A percentile compares a stretch with the other conserved stretches of the same genome.
phyloP scores from a whole-genome alignment of 2,797 vertebrate species.

The Sebastes taczanowskii region DNA sequence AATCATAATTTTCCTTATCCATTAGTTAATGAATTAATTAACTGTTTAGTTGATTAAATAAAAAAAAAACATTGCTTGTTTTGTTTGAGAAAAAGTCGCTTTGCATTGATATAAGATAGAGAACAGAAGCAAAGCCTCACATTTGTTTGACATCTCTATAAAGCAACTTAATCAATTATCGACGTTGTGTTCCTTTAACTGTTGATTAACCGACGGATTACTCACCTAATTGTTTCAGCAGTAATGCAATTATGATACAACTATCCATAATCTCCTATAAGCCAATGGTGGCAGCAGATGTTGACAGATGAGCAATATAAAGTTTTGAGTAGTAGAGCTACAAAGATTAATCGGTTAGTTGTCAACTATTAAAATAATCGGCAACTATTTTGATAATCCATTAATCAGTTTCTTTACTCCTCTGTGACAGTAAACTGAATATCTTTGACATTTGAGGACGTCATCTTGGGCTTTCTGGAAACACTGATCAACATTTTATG shows the following conservation, averaged over 20 bases:
- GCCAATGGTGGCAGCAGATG: neutral
- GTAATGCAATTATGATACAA: neutral
- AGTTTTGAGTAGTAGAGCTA: neutral
- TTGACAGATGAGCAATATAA: neutral
- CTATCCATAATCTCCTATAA: neutral
- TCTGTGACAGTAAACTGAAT: too few relatives aligned
- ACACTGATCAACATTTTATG: too few relatives aligned
- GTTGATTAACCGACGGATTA: neutral
- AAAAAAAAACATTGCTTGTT: neutral
- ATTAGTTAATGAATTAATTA: too few relatives aligned
- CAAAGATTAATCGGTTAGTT: too few relatives aligned
- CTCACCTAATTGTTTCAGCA: neutral
- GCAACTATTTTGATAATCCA: too few relatives aligned
- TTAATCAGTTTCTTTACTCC: too few relatives aligned
- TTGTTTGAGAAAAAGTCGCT: neutral
- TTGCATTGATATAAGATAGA: neutral
- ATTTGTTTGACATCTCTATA: neutral
- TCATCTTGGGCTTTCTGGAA: too few relatives aligned
- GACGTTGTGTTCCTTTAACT: neutral
- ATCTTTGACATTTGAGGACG: too few relatives aligned
- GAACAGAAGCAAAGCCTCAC: neutral
- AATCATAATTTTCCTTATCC: too few relatives aligned
- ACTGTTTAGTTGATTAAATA: too few relatives aligned
- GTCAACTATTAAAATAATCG: too few relatives aligned
- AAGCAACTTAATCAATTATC: neutral